These are phyloP conservation scores for Prosopocoilus inquinatus DNA, from an alignment of 2,888 invertebrate species.

Conservation along the genomic window DNA sequence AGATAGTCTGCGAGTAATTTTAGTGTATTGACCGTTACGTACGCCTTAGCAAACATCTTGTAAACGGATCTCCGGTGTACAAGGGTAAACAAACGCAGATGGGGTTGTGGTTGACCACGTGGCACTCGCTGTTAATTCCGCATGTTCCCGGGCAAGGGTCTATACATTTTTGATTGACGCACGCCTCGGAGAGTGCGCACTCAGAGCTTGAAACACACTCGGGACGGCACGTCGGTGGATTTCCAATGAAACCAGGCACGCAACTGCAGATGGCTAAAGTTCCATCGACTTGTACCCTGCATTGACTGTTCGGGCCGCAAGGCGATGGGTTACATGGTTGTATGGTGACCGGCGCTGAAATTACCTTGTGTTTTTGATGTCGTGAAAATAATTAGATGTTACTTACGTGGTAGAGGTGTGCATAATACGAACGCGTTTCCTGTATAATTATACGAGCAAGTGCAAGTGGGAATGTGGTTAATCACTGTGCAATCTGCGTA, in stretches of 20 bases:
- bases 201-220: conserved; percentile 51
- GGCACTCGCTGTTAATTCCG: conserved; percentile 49
- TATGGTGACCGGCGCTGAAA: conserved; percentile 40
- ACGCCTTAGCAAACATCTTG: conserved; percentile 43
- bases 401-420: conserved; percentile 52
- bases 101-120: conserved; percentile 51
- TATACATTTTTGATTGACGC: conserved; percentile 48
- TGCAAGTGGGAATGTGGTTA: conserved; percentile 74
- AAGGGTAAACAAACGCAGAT: conserved; percentile 48
- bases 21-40: neutral
- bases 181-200: conserved; percentile 46
- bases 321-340: conserved; percentile 43
- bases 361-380: neutral
- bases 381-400: neutral
- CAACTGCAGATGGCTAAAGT: conserved; percentile 41
- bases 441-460: conserved; percentile 63
- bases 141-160: conserved; percentile 51
- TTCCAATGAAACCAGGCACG: conserved; percentile 48
- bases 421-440: conserved; percentile 70
- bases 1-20: neutral
- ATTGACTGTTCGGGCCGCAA: conserved; percentile 39
- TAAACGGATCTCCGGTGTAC: conserved; percentile 47
- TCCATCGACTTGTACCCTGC: conserved; percentile 44
- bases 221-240: conserved; percentile 49
- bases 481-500: conserved; percentile 70